A percentile compares a stretch with the other conserved stretches of the same genome.
phyloP scores from a whole-genome alignment of 2,888 invertebrate genomes.

The Flabesymbios commensalis region DNA sequence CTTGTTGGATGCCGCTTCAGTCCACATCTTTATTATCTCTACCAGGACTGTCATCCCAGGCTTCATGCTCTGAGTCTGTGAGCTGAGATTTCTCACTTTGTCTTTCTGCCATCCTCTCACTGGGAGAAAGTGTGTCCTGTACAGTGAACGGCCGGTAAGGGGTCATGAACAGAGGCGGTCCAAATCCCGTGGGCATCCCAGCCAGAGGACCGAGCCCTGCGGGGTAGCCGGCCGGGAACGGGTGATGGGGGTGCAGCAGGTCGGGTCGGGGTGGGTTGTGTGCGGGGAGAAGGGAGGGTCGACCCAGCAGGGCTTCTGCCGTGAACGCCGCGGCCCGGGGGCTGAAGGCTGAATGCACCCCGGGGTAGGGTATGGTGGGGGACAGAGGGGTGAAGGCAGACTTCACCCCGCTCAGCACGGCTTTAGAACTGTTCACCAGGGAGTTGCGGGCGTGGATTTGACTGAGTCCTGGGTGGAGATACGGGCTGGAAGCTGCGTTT shows the following conservation, averaged over 20 bases:
- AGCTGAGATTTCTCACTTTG: neutral
- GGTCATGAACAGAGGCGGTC: constrained; percentile 25
- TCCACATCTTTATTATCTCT: neutral
- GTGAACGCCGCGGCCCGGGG: constrained; percentile 41
- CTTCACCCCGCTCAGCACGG: too few relatives aligned
- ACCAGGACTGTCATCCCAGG: neutral
- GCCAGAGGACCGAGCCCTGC: constrained; percentile 13
- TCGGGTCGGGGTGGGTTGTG: neutral
- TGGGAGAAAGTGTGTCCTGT: constrained; percentile 11
- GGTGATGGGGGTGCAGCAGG: constrained; percentile 5
- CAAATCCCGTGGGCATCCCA: constrained; percentile 16
- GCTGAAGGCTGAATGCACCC: constrained; percentile 52
- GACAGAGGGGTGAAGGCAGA: constrained; percentile 60
- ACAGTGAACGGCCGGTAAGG: constrained; percentile 24
- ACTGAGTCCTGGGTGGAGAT: neutral
- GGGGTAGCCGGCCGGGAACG: neutral
- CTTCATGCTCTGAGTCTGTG: constrained; percentile 1
- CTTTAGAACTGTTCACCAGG: too few relatives aligned
- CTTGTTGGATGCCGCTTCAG: too few relatives aligned
- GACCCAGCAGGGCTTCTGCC: constrained; percentile 26
- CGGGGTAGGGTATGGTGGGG: constrained; percentile 34
- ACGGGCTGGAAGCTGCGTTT: neutral
- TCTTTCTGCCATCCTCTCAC: neutral
- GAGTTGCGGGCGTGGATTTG: constrained; percentile 28
- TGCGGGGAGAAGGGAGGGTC: constrained; percentile 5